A percentile compares a stretch with the other conserved stretches of the same genome.
phyloP scores from a whole-genome alignment of 2,888 invertebrate species.

The Megamerina dolium region DNA sequence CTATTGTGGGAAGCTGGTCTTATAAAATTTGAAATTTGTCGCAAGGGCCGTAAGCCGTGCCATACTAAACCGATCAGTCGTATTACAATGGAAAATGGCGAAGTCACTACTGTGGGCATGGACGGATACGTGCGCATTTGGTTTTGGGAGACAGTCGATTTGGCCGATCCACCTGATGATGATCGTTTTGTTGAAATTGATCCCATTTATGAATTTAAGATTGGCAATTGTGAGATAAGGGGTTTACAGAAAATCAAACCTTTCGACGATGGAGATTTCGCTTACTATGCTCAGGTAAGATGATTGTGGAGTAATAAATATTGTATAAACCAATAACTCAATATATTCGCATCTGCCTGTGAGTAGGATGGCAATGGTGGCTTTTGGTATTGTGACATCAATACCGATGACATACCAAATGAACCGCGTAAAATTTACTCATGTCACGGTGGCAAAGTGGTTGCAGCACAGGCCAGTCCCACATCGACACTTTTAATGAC shows the following conservation, averaged over 20 bases:
- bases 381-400: conserved; percentile 67
- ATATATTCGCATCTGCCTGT: neutral
- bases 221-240: conserved; percentile 48
- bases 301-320: no score
- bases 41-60: conserved; percentile 65
- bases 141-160: conserved; percentile 89
- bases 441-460: conserved; percentile 71
- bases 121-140: conserved; percentile 78
- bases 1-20: conserved; percentile 85
- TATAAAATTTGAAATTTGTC: conserved; percentile 76
- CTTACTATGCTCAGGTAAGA: conserved; percentile 72
- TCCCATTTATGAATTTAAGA: conserved; percentile 76
- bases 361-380: conserved; percentile 78
- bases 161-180: conserved; percentile 76
- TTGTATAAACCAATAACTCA: neutral
- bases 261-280: conserved; percentile 48
- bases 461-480: conserved; percentile 64
- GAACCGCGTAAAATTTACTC: conserved; percentile 54
- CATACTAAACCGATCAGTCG: conserved; percentile 65
- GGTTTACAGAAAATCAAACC: conserved; percentile 38
- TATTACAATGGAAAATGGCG: conserved; percentile 42
- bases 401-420: conserved; percentile 50
- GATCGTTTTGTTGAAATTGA: conserved; percentile 75
- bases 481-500: conserved; percentile 65
- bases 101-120: conserved; percentile 53